Base-by-base conservation (phyloP, 2,797 vertebrate species). In the Pangasius djambal region DNA sequence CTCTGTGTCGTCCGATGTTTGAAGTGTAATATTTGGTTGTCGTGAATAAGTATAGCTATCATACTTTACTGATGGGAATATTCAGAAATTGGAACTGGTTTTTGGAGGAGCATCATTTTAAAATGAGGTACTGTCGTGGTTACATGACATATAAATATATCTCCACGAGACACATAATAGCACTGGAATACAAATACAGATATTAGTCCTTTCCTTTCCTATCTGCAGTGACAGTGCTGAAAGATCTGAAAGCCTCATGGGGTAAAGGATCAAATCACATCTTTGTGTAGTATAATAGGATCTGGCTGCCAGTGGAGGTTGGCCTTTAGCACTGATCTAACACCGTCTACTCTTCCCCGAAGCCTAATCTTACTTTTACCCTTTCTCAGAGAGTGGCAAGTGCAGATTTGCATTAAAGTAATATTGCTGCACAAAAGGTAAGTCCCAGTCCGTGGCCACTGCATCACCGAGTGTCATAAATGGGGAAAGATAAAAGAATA, bases 241-340 rank as follows among this genome's bases (percentile, higher is more conserved):
- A 84, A 83, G 86, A 69, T 77, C 59, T 61, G 61, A 50, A 69
- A 63, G 72, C 67, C 52, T 89, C 77, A 52, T 22, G 83, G 69
- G 67, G 83, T 63, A 83, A 78, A 83, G 69, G 31, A 90, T 88
- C 57, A 67, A 74, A 87, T 86, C 61, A 77, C 79, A 37, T 89
- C 72, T 87, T 65, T 72, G 78, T 90, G 61, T 52, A 79, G 61
- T 48, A 34, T 87, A 91, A 86, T 89, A 87, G 69, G 75, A 89
- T 92, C 89, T 86, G 87, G 77, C 85, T 85, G 67, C 87, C 81
- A 84, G 84, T 72, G 25, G 48, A 75, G n/a, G 37, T 52, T 85
- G 87, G 28, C 69, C 87, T 90, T 92, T 84, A 89, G 59, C 77
- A 1, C 63, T 84, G 86, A 89, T 88, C 65, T 84, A 52, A 75